A percentile compares a stretch with the other conserved stretches of the same genome.
Conservation (phyloP, 2,888 invertebrate species). For the Leptinotarsa rubiginosa region DNA sequence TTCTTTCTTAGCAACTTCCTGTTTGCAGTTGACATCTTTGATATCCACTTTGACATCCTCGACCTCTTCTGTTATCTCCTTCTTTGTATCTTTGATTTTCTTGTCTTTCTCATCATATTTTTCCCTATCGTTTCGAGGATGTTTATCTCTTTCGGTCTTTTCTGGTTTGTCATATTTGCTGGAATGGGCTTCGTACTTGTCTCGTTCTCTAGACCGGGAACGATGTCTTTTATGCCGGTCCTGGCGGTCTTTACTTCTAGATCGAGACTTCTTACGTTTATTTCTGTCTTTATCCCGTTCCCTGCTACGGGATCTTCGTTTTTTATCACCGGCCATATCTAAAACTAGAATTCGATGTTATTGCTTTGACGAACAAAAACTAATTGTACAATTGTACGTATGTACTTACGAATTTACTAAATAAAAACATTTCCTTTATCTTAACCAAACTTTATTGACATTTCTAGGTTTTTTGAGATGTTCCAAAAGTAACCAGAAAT, state of each 20-base stretch:
- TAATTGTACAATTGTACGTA: too few species aligned
- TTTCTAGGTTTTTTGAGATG: too few species aligned
- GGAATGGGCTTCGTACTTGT: slow-evolving; percentile 28
- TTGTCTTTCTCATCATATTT: slow-evolving; percentile 59
- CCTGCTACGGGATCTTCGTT: slow-evolving; percentile 64
- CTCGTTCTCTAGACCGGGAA: slow-evolving; percentile 61
- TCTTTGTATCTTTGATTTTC: slow-evolving; percentile 51
- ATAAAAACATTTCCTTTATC: too few species aligned
- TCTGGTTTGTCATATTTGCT: slow-evolving; percentile 50
- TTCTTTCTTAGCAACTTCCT: slow-evolving; percentile 72
- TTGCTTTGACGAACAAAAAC: too few species aligned
- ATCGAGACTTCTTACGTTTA: slow-evolving; percentile 61
- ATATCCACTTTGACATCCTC: slow-evolving; percentile 55
- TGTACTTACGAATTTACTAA: too few species aligned
- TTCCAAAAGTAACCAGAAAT: too few species aligned
- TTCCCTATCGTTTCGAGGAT: slow-evolving; percentile 40
- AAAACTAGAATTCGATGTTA: neutral
- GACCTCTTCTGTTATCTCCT: slow-evolving; percentile 61
- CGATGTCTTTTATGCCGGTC: slow-evolving; percentile 58
- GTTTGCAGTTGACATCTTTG: slow-evolving; percentile 48
- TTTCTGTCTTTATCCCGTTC: slow-evolving; percentile 63
- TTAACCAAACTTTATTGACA: too few species aligned
- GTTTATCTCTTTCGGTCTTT: slow-evolving; percentile 43
- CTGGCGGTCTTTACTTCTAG: slow-evolving; percentile 62
- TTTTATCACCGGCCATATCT: slow-evolving; percentile 63